Evolutionary conservation across 2,888 invertebrate species (phyloP).

Genomic region (Hermaeophaga mercurialis): DNA sequence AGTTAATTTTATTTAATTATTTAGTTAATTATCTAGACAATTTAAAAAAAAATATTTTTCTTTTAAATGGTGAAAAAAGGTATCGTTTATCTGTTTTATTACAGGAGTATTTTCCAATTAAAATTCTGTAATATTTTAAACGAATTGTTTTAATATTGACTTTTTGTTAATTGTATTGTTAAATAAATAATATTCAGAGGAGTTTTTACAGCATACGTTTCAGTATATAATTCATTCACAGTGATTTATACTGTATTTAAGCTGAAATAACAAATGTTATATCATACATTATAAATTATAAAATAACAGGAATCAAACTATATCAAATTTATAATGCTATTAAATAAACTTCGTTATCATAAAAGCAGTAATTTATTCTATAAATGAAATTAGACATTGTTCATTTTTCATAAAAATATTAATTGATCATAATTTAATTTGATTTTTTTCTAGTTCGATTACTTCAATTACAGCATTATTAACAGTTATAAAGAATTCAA

Average conservation of each 20-base stretch:
- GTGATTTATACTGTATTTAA: not conserved
- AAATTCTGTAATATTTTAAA: no score
- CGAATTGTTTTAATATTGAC: no score
- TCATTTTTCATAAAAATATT: conserved; percentile 13
- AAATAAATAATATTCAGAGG: no score
- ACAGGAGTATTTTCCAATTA: no score
- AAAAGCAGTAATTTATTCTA: conserved; percentile 5
- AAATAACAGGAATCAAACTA: not conserved
- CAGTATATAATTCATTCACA: not conserved
- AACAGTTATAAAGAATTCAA: not conserved
- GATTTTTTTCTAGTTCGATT: not conserved
- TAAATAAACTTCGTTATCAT: conserved; percentile 8
- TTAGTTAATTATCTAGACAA: no score
- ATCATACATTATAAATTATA: not conserved
- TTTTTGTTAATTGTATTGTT: no score
- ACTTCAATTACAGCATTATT: conserved; percentile 6
- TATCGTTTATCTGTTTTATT: no score
- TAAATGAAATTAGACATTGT: conserved; percentile 7
- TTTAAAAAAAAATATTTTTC: no score
- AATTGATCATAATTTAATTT: conserved; percentile 5
- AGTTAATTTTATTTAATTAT: no score
- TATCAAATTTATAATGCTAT: conserved; percentile 9
- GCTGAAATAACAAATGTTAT: conserved; percentile 3
- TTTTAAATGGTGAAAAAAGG: no score
- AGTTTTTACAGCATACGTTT: no score